These are phyloP conservation scores for Theodoxus fluviatilis DNA, from an alignment of 2,888 invertebrate genomes.

Conservation along the genomic window DNA sequence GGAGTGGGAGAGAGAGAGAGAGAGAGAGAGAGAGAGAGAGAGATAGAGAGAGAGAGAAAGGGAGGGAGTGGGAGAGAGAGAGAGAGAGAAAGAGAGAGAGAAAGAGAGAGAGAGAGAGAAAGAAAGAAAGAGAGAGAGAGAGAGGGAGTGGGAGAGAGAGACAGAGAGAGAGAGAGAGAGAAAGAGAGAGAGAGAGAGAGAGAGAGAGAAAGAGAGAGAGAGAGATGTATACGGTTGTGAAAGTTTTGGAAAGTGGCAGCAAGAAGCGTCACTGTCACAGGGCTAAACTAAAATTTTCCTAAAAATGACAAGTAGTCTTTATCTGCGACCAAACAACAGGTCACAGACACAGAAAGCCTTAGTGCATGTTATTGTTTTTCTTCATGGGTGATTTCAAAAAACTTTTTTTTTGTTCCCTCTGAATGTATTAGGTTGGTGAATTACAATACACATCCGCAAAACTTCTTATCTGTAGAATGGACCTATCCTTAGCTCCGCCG, in stretches of 20 bases:
- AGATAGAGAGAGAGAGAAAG: slow-evolving; percentile 12
- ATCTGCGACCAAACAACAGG: too few relatives aligned
- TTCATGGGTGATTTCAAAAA: too few relatives aligned
- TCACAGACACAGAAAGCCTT: neutral
- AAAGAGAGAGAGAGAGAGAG: slow-evolving; percentile 15
- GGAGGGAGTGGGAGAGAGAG: neutral
- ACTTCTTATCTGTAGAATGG: too few relatives aligned
- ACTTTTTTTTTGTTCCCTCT: too few relatives aligned
- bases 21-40: slow-evolving; percentile 26
- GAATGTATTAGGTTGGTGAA: too few relatives aligned
- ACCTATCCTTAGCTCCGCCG: too few relatives aligned
- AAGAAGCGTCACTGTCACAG: too few relatives aligned
- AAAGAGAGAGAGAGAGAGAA: neutral
- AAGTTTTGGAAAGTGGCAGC: neutral
- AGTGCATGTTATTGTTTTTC: too few relatives aligned
- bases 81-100: neutral
- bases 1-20: slow-evolving; percentile 20
- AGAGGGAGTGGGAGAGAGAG: neutral
- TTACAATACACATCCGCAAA: too few relatives aligned
- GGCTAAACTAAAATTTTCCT: too few relatives aligned
- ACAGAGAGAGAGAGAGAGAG: neutral
- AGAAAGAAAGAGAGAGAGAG: neutral
- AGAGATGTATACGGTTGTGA: neutral
- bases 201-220: neutral
- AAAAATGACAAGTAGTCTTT: too few relatives aligned